Conservation (phyloP, 2,888 invertebrate genomes). For the Lasiommata megera region DNA sequence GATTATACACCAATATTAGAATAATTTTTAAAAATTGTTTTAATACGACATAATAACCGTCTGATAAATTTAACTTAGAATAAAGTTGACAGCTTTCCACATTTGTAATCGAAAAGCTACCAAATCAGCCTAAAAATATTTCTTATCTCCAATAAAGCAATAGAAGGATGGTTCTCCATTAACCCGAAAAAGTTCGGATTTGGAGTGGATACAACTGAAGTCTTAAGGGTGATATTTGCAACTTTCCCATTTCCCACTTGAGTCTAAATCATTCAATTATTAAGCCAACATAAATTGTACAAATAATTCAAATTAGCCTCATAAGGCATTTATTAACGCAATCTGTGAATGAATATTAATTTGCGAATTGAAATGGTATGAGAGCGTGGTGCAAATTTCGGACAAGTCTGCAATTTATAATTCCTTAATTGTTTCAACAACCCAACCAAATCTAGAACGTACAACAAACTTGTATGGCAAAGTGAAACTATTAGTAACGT, state of each 20-base stretch:
- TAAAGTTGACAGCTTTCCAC: too few relatives aligned
- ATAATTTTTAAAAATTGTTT: too few relatives aligned
- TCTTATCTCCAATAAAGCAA: too few relatives aligned
- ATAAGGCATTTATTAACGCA: neutral
- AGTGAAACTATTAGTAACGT: neutral
- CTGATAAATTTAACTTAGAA: too few relatives aligned
- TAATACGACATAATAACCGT: too few relatives aligned
- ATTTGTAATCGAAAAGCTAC: too few relatives aligned
- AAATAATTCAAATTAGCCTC: neutral
- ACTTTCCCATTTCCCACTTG: neutral
- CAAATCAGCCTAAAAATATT: too few relatives aligned
- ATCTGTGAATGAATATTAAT: neutral
- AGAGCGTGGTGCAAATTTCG: neutral
- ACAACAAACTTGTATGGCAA: neutral
- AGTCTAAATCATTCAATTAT: neutral
- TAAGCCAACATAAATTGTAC: neutral
- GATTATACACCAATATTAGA: too few relatives aligned
- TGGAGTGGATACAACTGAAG: too few relatives aligned
- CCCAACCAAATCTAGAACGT: neutral
- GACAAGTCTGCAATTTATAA: neutral
- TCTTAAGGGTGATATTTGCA: neutral
- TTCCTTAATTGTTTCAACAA: neutral
- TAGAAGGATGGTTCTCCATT: too few relatives aligned
- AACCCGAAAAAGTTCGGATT: too few relatives aligned
- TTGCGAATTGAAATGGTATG: neutral